Evolutionary conservation across 2,888 invertebrate species (phyloP), one percentile per base, ranked within the genome.

Genomic region (Melanargia galathea): DNA sequence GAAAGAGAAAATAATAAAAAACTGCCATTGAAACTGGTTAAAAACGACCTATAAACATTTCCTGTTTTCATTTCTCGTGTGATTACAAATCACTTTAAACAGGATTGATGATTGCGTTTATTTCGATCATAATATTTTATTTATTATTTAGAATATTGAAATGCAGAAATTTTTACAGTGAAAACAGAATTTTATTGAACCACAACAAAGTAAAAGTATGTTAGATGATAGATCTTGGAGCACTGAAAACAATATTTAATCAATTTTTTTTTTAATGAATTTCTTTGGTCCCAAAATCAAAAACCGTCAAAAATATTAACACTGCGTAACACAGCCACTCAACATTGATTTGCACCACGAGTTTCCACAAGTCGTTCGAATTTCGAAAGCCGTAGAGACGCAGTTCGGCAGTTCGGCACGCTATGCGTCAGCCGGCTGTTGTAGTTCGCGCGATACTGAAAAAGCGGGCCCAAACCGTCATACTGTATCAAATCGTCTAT

Each of bases 401-500:
- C 60, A 72, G 70, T 75, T 65, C 70, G 62, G 75, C 69, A 73
- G 71, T 72, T 66, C 68, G 69, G 73, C 79, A 77, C 74, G 75
- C 69, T 81, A 79, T 73, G 79, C 90, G 90, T 87, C 86, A 80
- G 65, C 77, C 79, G 81, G 80, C 80, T 68, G 74, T 76, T 80
- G 82, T 75, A 74, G 86, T 81, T 84, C 79, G 83, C 84, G 87
- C 80, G 80, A 74, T 79, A 90, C 90, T 90, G 81, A 82, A 73
- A 70, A 67, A 67, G 56, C 71, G 73, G 76, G 74, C 75, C 73
- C 68, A 65, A 71, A 76, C 75, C 78, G 80, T 79, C 80, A 81
- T 77, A 55, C 24, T 79, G 78, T 74, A 77, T 78, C 78, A 78
- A 82, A 85, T 81, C 76, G 73, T 22, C 10, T 76, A 72, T 68